Conservation (phyloP, 2,113 vertebrate species). For the Bostrychus sinensis region DNA sequence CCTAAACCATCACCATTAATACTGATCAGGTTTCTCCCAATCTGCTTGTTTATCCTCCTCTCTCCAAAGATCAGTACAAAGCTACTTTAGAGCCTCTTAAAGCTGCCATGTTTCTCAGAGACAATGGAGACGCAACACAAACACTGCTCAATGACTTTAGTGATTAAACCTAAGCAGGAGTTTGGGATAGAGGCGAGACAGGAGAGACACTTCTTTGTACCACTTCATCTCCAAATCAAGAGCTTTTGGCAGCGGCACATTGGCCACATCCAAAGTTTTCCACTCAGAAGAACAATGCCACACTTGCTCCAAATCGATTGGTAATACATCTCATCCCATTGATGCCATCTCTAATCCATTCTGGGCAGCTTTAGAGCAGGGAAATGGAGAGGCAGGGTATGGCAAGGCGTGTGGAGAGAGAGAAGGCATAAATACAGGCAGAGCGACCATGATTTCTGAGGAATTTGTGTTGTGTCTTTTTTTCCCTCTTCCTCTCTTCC, state of each 20-base stretch:
- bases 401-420: slow-evolving; percentile 41
- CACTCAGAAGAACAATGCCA: slow-evolving; percentile 73
- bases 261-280: slow-evolving; percentile 74
- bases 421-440: slow-evolving; percentile 64
- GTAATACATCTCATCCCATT: slow-evolving; percentile 82
- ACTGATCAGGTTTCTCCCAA: slow-evolving; percentile 74
- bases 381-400: slow-evolving; percentile 56
- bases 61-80: slow-evolving; percentile 69
- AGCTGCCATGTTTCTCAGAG: slow-evolving; percentile 58
- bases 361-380: slow-evolving; percentile 71
- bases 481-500: slow-evolving; percentile 26
- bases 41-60: slow-evolving; percentile 75
- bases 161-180: slow-evolving; percentile 66
- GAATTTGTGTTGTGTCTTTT: slow-evolving; percentile 70
- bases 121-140: slow-evolving; percentile 60
- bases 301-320: slow-evolving; percentile 78
- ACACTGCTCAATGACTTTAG: slow-evolving; percentile 61
- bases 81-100: slow-evolving; percentile 71
- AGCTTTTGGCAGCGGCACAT: slow-evolving; percentile 60
- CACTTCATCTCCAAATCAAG: slow-evolving; percentile 70
- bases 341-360: slow-evolving; percentile 83
- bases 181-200: slow-evolving; percentile 51
- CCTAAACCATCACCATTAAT: slow-evolving; percentile 69
- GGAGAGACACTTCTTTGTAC: slow-evolving; percentile 31
- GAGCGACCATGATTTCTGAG: slow-evolving; percentile 73